Base-by-base conservation (phyloP, 1,140 invertebrate genomes). In the Anastatus disparis region DNA sequence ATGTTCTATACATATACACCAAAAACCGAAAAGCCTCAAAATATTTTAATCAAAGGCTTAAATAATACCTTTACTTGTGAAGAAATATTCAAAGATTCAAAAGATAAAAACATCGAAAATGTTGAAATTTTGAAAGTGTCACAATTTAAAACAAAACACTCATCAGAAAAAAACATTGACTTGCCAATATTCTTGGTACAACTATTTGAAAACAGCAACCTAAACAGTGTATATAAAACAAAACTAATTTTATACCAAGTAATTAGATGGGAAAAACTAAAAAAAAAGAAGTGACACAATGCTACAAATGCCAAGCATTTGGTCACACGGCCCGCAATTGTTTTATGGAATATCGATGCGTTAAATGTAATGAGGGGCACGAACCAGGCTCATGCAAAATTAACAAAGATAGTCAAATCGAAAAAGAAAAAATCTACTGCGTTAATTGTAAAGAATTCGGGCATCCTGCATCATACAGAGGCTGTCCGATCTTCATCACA, bases 261-360 rank as follows among this genome's bases (percentile, higher is more conserved):
- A 0, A 12, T 78, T 0, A 38, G 1, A 12, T 77, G 74, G 74
- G 74, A 80, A 53, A 76, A 70, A 72, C 0, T 77, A 10, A 56
- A 26, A 24, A 75, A 72, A 56, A 42, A 52, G 44, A 64, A 4
- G 56, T n/a, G 2, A 44, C 62, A 17, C 73, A 74, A 48, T 74
- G 70, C 29, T 40, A 46, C 1, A 68, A 65, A 2, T 71, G 70
- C n/a, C 70, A 74, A 48, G 0, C 50, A 1, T 63, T 74, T 3
- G 72, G 72, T 0, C 64, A 74, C 27, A 62, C 69, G 12, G 22
- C 48, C 13, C 31, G 42, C 8, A 38, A 61, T 24, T 72, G 62
- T 22, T 38, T 52, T 27, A 12, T 22, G 6, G 10, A 15, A 9
- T 63, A 40, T 56, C 12, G 56, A 2, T 72, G 71, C 17, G 71